Percentiles rank a stretch among this genome's conserved stretches.
Evolutionary conservation across 2,888 invertebrate genomes (phyloP).

Genomic region (Harpalus rubripes): DNA sequence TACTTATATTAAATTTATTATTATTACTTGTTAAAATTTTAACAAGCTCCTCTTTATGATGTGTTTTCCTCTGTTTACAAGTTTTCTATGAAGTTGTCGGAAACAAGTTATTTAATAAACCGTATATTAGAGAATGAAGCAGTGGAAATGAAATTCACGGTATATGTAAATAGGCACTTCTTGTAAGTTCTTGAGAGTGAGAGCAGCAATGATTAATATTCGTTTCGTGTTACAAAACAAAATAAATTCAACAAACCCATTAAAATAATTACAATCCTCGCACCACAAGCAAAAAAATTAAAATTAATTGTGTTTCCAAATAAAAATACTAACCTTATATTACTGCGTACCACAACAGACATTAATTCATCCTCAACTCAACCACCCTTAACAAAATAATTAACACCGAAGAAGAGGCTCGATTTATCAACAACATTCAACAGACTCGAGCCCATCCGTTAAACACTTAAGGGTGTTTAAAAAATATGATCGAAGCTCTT

Average conservation of each 20-base stretch:
- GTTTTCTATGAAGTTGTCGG: conserved; percentile 2
- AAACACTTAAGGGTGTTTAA: conserved; percentile 65
- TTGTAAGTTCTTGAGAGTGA: conserved; percentile 19
- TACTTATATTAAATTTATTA: too few relatives aligned
- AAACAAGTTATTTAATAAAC: not conserved
- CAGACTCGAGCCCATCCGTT: conserved; percentile 60
- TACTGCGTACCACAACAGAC: conserved; percentile 55
- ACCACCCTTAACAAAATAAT: conserved; percentile 58
- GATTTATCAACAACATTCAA: conserved; percentile 64
- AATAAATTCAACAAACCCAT: conserved; percentile 46
- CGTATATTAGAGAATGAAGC: not conserved
- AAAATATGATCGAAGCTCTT: conserved; percentile 64
- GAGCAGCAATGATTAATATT: conserved; percentile 40
- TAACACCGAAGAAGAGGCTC: conserved; percentile 56
- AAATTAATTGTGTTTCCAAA: conserved; percentile 56
- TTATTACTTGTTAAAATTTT: too few relatives aligned
- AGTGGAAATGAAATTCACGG: conserved; percentile 8
- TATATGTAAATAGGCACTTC: conserved; percentile 25
- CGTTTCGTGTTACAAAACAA: conserved; percentile 44
- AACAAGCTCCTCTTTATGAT: not conserved
- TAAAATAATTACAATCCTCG: conserved; percentile 53
- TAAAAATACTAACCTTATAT: conserved; percentile 55
- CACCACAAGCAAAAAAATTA: conserved; percentile 48
- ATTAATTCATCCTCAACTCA: conserved; percentile 38
- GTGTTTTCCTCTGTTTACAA: not conserved